These are phyloP conservation scores for Sminthurides aquaticus DNA, from an alignment of 2,888 invertebrate genomes.

Conservation along the genomic window DNA sequence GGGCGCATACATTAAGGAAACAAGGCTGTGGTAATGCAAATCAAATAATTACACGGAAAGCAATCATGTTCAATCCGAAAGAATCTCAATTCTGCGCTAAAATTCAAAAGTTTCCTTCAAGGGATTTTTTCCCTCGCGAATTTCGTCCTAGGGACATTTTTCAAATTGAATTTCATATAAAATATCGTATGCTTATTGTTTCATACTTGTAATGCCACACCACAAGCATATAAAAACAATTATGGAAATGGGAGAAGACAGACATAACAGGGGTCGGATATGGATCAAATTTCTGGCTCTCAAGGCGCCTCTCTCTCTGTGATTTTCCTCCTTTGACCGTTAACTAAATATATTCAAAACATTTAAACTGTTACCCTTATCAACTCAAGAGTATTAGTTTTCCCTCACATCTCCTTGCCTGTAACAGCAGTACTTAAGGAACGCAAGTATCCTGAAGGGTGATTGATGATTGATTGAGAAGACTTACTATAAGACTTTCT, in stretches of 20 bases:
- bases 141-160: no score
- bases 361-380: not conserved
- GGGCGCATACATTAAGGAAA: no score
- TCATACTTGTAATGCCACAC: not conserved
- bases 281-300: no score
- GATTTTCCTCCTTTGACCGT: no score
- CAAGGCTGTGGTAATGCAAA: no score
- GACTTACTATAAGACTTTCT: not conserved
- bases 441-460: not conserved
- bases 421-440: not conserved
- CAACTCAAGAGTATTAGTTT: not conserved
- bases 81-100: no score
- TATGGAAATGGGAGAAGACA: not conserved
- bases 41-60: no score
- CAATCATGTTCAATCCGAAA: no score
- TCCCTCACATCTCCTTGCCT: not conserved
- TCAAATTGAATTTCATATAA: no score
- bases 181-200: not conserved
- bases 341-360: not conserved
- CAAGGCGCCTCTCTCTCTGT: no score
- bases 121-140: no score
- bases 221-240: not conserved
- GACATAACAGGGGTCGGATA: not conserved
- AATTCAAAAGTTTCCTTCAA: no score
- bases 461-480: constrained; percentile 26